These are phyloP conservation scores for Megalurothrips usitatus DNA, from an alignment of 2,888 invertebrate genomes.

Conservation along the genomic window DNA sequence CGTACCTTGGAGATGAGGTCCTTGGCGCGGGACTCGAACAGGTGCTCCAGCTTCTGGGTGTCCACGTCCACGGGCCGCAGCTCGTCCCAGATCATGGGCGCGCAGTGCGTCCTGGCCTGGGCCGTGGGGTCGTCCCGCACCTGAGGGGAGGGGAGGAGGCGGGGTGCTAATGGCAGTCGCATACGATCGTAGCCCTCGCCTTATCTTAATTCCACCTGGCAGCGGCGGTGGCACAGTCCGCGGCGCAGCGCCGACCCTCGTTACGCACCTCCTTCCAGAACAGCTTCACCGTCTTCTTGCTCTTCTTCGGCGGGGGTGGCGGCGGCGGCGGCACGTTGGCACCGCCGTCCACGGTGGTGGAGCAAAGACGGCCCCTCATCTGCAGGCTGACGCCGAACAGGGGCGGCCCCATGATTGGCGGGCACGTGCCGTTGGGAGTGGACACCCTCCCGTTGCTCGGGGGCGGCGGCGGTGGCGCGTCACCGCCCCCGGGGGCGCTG, in stretches of 20 bases:
- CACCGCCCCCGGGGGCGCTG: constrained; percentile 36
- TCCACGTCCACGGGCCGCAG: constrained; percentile 79
- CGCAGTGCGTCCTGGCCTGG: constrained; percentile 51
- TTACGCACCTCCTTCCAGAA: constrained; percentile 72
- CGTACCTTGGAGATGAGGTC: constrained; percentile 87
- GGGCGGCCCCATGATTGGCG: constrained; percentile 38
- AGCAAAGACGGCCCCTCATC: constrained; percentile 11
- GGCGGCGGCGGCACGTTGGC: constrained; percentile 41
- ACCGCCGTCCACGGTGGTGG: constrained; percentile 35
- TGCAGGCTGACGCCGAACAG: constrained; percentile 46
- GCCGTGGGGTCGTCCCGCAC: constrained; percentile 73
- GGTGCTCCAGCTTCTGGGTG: constrained; percentile 86
- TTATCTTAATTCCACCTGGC: neutral
- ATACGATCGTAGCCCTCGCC: neutral
- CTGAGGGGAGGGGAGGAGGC: constrained; percentile 49
- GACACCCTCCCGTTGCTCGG: constrained; percentile 45
- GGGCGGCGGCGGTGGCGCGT: constrained; percentile 43
- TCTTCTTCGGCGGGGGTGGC: constrained; percentile 53
- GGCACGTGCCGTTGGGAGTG: constrained; percentile 37
- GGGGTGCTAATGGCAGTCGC: neutral
- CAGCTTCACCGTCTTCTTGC: constrained; percentile 93
- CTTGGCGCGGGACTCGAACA: constrained; percentile 95
- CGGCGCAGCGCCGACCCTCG: neutral
- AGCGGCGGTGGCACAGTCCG: neutral
- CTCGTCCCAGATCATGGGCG: constrained; percentile 82